Conservation (phyloP, 2,888 invertebrate species). For the Amphipoea lucens region DNA sequence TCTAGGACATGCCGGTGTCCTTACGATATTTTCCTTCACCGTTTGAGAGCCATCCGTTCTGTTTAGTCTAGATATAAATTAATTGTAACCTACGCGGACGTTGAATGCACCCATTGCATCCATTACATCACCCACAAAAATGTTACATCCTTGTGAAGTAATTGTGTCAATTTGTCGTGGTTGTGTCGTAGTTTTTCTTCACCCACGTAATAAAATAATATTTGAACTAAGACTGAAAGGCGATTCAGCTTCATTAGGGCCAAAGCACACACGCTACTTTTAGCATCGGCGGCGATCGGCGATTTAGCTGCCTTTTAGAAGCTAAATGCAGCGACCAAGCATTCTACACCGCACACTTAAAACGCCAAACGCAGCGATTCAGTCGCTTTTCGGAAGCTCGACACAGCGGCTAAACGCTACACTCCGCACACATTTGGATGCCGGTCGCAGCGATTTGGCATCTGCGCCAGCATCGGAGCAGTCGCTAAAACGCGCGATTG, state of each 20-base stretch:
- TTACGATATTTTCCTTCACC: neutral
- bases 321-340: too few species aligned
- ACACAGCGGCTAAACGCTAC: too few species aligned
- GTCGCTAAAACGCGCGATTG: too few species aligned
- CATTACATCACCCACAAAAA: slow-evolving; percentile 24
- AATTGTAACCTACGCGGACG: neutral
- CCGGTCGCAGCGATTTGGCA: too few species aligned
- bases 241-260: neutral
- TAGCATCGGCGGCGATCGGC: too few species aligned
- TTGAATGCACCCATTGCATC: slow-evolving; percentile 35
- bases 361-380: too few species aligned
- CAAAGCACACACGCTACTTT: too few species aligned
- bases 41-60: neutral
- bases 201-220: neutral
- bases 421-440: too few species aligned
- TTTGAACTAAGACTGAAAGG: neutral
- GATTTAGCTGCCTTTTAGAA: too few species aligned
- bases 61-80: neutral
- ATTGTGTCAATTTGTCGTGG: slow-evolving; percentile 14
- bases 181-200: neutral
- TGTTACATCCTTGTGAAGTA: slow-evolving; percentile 16
- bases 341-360: too few species aligned
- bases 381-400: too few species aligned
- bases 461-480: too few species aligned
- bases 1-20: neutral